Evolutionary conservation across 2,888 invertebrate species (phyloP).

Genomic region (Ceramica pisi): DNA sequence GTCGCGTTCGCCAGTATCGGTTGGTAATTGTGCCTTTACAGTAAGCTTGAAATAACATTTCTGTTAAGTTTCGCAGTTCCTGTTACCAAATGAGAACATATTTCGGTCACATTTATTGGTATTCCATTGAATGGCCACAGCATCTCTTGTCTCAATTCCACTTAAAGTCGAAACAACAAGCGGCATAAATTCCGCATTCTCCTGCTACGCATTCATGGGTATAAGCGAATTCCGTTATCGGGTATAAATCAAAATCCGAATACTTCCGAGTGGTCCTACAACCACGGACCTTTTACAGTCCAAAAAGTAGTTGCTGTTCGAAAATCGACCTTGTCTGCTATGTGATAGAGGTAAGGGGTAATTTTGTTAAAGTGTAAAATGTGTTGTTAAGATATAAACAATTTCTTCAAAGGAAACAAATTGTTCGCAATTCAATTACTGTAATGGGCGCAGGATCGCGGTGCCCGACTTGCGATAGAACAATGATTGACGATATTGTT

Average conservation of each 20-base stretch:
- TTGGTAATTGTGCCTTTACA: too few species aligned
- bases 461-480: slow-evolving; percentile 39
- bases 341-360: slow-evolving; percentile 26
- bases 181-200: slow-evolving; percentile 66
- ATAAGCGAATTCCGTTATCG: slow-evolving; percentile 70
- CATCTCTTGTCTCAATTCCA: slow-evolving; percentile 43
- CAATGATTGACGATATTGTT: slow-evolving; percentile 61
- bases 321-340: slow-evolving; percentile 45
- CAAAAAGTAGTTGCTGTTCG: slow-evolving; percentile 20
- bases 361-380: slow-evolving; percentile 6
- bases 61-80: not conserved
- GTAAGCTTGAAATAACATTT: not conserved
- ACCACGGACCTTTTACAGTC: slow-evolving; percentile 35
- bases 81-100: not conserved
- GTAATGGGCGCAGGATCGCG: slow-evolving; percentile 73
- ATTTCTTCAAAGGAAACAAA: slow-evolving; percentile 81
- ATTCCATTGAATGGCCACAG: slow-evolving; percentile 11
- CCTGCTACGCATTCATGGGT: slow-evolving; percentile 64
- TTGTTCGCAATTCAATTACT: slow-evolving; percentile 79
- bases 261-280: slow-evolving; percentile 61
- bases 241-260: slow-evolving; percentile 72
- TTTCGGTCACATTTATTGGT: not conserved
- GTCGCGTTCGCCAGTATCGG: too few species aligned
- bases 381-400: slow-evolving; percentile 74
- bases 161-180: slow-evolving; percentile 61